Conservation (phyloP, 53 echinoderm and acorn worm genomes). For the Mesocentrotus franciscanus region DNA sequence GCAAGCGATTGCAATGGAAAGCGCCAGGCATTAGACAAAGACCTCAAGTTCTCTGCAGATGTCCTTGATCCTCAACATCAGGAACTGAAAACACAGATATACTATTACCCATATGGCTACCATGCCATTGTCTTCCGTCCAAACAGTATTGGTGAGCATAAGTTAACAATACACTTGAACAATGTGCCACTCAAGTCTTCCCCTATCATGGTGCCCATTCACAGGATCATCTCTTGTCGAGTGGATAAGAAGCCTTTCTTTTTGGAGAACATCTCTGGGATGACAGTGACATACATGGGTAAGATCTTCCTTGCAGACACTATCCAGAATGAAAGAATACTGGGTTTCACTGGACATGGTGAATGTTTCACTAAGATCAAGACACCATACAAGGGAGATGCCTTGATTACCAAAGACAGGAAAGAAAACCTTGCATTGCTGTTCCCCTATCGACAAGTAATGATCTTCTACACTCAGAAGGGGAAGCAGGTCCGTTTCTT, state of each 20-base stretch:
- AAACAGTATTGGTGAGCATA: slow-evolving; percentile 78
- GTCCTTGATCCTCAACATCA: slow-evolving; percentile 72
- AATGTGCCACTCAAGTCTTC: slow-evolving; percentile 68
- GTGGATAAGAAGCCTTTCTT: slow-evolving; percentile 72
- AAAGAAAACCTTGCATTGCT: slow-evolving; percentile 79
- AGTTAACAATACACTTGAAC: slow-evolving; percentile 67
- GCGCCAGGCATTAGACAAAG: slow-evolving; percentile 66
- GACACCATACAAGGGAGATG: slow-evolving; percentile 78
- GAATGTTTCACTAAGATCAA: slow-evolving; percentile 74
- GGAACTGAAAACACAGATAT: slow-evolving; percentile 65
- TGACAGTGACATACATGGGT: slow-evolving; percentile 78
- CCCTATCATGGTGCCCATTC: slow-evolving; percentile 71
- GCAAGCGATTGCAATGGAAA: slow-evolving; percentile 71
- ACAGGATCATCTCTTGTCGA: slow-evolving; percentile 69
- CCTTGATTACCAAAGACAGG: slow-evolving; percentile 73
- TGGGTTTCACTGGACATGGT: slow-evolving; percentile 77
- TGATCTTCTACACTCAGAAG: slow-evolving; percentile 72
- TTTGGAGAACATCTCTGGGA: slow-evolving; percentile 77
- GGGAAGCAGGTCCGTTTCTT: slow-evolving; percentile 75
- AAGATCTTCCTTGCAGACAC: slow-evolving; percentile 85
- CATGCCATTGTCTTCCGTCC: slow-evolving; percentile 75
- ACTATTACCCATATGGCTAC: slow-evolving; percentile 67
- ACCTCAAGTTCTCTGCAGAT: slow-evolving; percentile 72
- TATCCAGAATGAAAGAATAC: slow-evolving; percentile 78
- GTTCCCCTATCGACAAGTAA: slow-evolving; percentile 74